Conservation (phyloP, 1,140 invertebrate genomes). For the Drosophila malerkotliana region DNA sequence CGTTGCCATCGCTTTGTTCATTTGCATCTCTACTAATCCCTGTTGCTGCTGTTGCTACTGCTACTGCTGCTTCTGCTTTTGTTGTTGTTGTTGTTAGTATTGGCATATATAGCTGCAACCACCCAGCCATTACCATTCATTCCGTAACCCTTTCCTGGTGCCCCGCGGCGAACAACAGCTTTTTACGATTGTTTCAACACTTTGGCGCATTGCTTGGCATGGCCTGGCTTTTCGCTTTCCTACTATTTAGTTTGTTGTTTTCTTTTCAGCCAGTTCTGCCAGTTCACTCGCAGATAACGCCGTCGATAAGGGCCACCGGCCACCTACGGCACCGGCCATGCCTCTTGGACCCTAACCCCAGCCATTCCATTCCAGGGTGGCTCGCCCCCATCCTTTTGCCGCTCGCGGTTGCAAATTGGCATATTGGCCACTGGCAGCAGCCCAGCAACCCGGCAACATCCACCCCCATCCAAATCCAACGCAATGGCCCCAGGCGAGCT, state of each 20-base stretch:
- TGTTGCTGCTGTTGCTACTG: constrained; percentile 7
- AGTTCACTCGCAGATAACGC: constrained; percentile 71
- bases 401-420: constrained; percentile 67
- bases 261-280: constrained; percentile 46
- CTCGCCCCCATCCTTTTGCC: constrained; percentile 6
- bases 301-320: constrained; percentile 57
- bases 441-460: background rate
- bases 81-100: constrained; percentile 37
- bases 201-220: constrained; percentile 70
- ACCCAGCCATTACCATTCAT: constrained; percentile 14
- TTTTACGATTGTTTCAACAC: constrained; percentile 82
- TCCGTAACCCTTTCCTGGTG: constrained; percentile 7
- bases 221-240: constrained; percentile 29
- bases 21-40: constrained; percentile 76
- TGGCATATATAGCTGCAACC: constrained; percentile 35
- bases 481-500: constrained; percentile 41
- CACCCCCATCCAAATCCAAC: constrained; percentile 8
- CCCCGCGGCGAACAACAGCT: constrained; percentile 58
- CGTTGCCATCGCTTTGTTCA: constrained; percentile 62
- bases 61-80: background rate
- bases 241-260: constrained; percentile 61
- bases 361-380: constrained; percentile 5
- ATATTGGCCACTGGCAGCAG: constrained; percentile 50
- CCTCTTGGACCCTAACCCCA: constrained; percentile 6
- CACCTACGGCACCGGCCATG: constrained; percentile 15